Base-by-base conservation (phyloP, 2,797 vertebrate species). In the Lagorchestes hirsutus region DNA sequence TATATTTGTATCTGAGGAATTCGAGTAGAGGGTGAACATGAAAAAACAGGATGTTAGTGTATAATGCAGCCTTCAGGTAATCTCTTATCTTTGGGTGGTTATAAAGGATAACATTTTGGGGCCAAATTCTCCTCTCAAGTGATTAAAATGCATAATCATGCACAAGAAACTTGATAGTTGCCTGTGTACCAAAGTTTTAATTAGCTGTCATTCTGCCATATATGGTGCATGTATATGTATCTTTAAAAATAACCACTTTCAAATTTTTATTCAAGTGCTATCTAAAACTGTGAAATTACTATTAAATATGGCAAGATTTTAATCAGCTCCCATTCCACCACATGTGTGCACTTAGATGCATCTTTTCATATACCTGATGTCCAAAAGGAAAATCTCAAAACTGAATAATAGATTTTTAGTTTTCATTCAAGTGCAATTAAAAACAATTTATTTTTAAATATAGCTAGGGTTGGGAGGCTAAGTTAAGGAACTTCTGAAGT, bases 1-100 rank as follows among this genome's bases (percentile, higher is more conserved):
- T 0, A 0, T 87, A 12, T 95, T 97, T 97, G 93, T 93, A 93
- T 95, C 18, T 94, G 94, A 92, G 95, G 62, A 97, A 96, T 93
- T 93, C 95, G 94, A 97, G 14, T 94, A 96, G 95, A 96, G 3
- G 31, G 11, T 96, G 98, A 97, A 94, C n/a, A 90, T 18, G 55
- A 95, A 96, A 96, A 55, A 92, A 95, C 5, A 93, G 57, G 92
- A 97, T 92, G 46, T 95, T 95, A 90, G 56, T 91, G n/a, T 96
- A 18, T 1, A 2, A 2, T 0, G 34, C 13, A 95, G 5, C 46
- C 57, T 14, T 46, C 22, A 2, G 34, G 58, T 57, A 46, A 95
- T 16, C 46, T 95, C 10, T 93, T 24, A 13, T 93, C 95, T 97
- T 92, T 93, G 11, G 90, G 12, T 96, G 52, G n/a, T 34, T 93